Evolutionary conservation across 2,797 vertebrate species (phyloP), one percentile per base, ranked within the genome.

Genomic region (Gallinago solitaria): DNA sequence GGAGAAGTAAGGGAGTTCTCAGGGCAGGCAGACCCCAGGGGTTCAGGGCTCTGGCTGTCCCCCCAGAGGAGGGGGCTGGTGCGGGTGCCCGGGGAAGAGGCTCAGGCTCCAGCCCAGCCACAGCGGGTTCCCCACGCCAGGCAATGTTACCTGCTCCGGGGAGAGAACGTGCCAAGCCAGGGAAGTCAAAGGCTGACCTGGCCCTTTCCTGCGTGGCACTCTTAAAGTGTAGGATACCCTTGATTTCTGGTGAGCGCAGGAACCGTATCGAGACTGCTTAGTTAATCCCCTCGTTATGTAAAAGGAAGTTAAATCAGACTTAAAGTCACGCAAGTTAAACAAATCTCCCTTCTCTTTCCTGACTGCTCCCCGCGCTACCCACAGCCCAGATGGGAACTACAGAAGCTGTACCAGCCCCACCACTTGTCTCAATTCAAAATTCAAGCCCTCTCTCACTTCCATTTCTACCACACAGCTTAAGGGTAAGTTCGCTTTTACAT

Each of bases 231-330:
- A 65, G 17, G 12, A 41, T 32, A 75, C 23, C 37, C 14, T 30
- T n/a, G 54, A n/a, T 45, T 91, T 48, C 73, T 27, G 39, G 47
- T 7, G 30, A 56, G 56, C 9, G 33, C 1, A 2, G 63, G 64
- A 87, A 33, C 32, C 17, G 9, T 0, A 0, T 5, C 24, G 59
- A 57, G 27, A 7, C 51, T n/a, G 17, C 39, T 78, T 19, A 32
- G 18, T 50, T 50, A 73, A 81, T 43, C 14, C 41, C n/a, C 12
- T 73, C 37, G 3, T 17, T 56, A 51, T 11, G 28, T 11, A 84
- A 77, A 91, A 86, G 37, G 9, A 45, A 68, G 50, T 57, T 65
- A 65, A 69, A 81, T 33, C 50, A 59, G 28, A 57, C 25, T 61
- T 60, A 27, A 57, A 50, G 47, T 68, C 54, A 83, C 0, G 0